Evolutionary conservation across 2,113 vertebrate species (phyloP), one percentile per base, ranked within the genome.

Genomic region (Craseonycteris thonglongyai): DNA sequence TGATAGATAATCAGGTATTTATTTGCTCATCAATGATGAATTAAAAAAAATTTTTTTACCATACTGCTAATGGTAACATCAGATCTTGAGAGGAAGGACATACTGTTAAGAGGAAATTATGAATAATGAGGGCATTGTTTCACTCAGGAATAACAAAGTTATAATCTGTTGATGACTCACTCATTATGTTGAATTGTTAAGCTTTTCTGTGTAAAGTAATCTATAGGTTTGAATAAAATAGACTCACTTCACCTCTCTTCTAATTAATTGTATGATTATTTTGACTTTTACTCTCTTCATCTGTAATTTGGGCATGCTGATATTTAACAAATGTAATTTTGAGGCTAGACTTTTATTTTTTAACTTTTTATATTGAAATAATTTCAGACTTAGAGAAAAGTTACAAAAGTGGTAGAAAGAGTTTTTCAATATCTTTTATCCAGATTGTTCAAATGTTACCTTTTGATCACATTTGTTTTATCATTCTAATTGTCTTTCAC

Each of bases 261-360:
- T 42, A 87, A 5, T 63, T 92, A 88, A 66, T 75, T 86, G 16
- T 88, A 58, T 87, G 80, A 78, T 71, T 76, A 56, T 93, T 86
- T 94, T 89, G 6, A 71, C 45, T 94, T 94, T 88, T 49, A 56
- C 10, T 82, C 19, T 82, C n/a, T 74, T 40, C 18, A 16, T 51
- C 45, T 92, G 40, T 86, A 21, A 74, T 5, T 78, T 59, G 28
- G 12, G 8, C 0, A 61, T 92, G 33, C 51, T 75, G 51, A 30
- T 93, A 75, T 42, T 86, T 95, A 35, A 78, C 26, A 88, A n/a
- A 47, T 42, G 10, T 96, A 22, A 16, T 54, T 95, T 84, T 88
- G 45, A 92, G 45, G 22, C 12, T 7, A n/a, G 6, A 18, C 56
- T 28, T 33, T 26, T 58, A 24, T 24, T 74, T 68, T 35, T 68